Evolutionary conservation across 2,888 invertebrate genomes (phyloP), one percentile per base, ranked within the genome.

Genomic region (Electrophaes corylata): DNA sequence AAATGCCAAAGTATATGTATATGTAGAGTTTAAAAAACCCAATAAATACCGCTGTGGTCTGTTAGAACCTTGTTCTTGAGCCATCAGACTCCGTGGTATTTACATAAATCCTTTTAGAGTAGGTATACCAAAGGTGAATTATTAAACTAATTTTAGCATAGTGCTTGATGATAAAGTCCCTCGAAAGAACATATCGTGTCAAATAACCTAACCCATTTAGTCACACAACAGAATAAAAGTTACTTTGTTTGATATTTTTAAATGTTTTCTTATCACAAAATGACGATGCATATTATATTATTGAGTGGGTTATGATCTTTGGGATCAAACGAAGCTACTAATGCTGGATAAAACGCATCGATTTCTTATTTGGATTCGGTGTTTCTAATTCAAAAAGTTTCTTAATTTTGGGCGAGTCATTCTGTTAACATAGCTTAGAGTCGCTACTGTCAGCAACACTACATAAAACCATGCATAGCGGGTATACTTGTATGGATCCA

Each of bases 1-100:
- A 40, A 45, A 54, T 19, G 20, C 26, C 8, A 16, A 68, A n/a
- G n/a, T n/a, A 66, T 67, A 69, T n/a, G 43, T 39, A 16, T 50
- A 51, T 40, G 2, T 31, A 29, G 57, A 54, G 54, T 4, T 33
- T 14, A 49, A 60, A 67, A 71, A 47, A 61, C 59, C n/a, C 60
- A 75, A 78, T 84, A 87, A 88, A 89, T 77, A 86, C 86, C 82
- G 75, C 71, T 72, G 67, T 71, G 75, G 84, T 83, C 89, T 89
- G 89, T 83, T 84, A 84, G 89, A 89, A 88, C 88, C 62, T 23
- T 53, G 89, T 89, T 90, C 90, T 87, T 88, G 91, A 91, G 90
- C 91, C 90, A 85, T 75, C 89, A 88, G 86, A 85, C 82, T 83
- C 76, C 72, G 71, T 73, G 83, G 87, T 84, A 84, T 88, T 88